Percentiles rank a stretch among this genome's conserved stretches.
These are phyloP conservation scores for Drosophila equinoxialis DNA, from an alignment of 1,140 invertebrate species.

Conservation along the genomic window DNA sequence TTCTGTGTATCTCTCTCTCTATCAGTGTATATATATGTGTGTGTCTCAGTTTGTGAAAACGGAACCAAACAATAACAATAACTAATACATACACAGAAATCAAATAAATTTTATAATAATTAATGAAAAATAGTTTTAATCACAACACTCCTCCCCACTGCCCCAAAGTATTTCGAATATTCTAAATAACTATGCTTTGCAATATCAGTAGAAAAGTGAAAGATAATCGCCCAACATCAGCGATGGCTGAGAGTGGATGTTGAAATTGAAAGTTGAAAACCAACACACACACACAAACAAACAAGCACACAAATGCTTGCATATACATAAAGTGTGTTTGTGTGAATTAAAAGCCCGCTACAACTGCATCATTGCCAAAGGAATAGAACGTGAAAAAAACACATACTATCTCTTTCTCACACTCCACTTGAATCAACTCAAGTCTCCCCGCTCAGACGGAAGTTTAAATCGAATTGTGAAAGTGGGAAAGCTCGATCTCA, in stretches of 20 bases:
- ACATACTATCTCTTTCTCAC: conserved; percentile 11
- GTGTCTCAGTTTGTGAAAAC: conserved; percentile 24
- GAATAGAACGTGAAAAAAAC: conserved; percentile 51
- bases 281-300: conserved; percentile 15
- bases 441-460: neutral
- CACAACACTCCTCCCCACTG: neutral
- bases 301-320: conserved; percentile 15
- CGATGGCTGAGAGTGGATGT: conserved; percentile 39
- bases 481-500: conserved; percentile 21
- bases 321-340: conserved; percentile 24
- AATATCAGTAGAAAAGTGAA: conserved; percentile 34
- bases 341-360: conserved; percentile 20
- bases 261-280: conserved; percentile 57
- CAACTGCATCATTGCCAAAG: conserved; percentile 37
- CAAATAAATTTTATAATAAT: conserved; percentile 24
- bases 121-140: conserved; percentile 27
- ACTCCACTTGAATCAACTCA: conserved; percentile 2
- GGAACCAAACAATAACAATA: conserved; percentile 24
- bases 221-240: conserved; percentile 16
- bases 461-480: conserved; percentile 28
- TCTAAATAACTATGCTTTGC: conserved; percentile 34
- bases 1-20: neutral
- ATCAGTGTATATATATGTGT: neutral
- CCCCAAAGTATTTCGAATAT: conserved; percentile 1
- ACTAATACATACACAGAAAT: conserved; percentile 7